Conservation (phyloP, 1,140 invertebrate genomes). For the Aplysia californica region DNA sequence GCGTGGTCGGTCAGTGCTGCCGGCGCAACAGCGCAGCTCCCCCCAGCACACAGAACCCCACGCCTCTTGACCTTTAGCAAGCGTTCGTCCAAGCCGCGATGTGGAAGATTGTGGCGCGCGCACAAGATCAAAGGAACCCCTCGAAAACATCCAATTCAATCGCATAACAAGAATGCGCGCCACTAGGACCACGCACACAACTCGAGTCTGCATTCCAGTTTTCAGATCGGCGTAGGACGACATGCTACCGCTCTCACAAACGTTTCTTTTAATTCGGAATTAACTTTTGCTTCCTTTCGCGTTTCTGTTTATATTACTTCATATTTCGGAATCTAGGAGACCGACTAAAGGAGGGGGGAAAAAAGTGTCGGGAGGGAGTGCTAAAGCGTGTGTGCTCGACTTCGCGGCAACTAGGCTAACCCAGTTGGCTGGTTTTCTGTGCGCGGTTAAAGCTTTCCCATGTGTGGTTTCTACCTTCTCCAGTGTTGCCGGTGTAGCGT, state of each 20-base stretch:
- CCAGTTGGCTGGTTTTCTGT: too few relatives aligned
- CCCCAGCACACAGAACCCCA: slow-evolving; percentile 26
- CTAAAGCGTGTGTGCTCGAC: too few relatives aligned
- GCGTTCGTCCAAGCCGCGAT: slow-evolving; percentile 32
- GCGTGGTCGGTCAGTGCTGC: slow-evolving; percentile 14
- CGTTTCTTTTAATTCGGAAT: background rate
- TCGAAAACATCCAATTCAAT: slow-evolving; percentile 55
- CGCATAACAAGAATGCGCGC: slow-evolving; percentile 51
- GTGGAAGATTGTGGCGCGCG: slow-evolving; percentile 50
- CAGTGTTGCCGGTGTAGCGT: slow-evolving; percentile 8
- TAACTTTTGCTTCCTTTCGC: background rate
- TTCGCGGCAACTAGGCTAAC: too few relatives aligned
- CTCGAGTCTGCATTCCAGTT: background rate
- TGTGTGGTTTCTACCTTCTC: slow-evolving; percentile 20
- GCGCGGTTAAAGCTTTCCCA: too few relatives aligned
- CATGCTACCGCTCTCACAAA: background rate
- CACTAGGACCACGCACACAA: background rate
- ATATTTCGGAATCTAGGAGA: too few relatives aligned
- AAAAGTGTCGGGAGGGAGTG: too few relatives aligned
- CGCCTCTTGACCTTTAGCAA: slow-evolving; percentile 50
- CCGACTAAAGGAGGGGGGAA: too few relatives aligned
- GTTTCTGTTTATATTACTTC: too few relatives aligned
- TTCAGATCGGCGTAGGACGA: background rate
- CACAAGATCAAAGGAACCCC: slow-evolving; percentile 51
- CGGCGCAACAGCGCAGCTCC: slow-evolving; percentile 28